These are phyloP conservation scores for Macrobrachium nipponense DNA, from an alignment of 1,140 invertebrate species.

Conservation along the genomic window DNA sequence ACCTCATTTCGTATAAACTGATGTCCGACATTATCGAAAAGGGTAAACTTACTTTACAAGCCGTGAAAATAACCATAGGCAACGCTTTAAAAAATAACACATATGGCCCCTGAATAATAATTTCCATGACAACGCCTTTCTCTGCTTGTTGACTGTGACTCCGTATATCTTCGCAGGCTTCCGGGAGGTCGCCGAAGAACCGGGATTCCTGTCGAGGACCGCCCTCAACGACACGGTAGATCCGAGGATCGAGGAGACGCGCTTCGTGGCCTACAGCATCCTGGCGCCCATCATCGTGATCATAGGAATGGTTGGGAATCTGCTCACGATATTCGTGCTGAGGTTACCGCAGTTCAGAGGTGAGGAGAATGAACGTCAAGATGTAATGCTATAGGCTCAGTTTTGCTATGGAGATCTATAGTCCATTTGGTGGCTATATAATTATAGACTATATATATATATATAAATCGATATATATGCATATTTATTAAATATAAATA, in stretches of 20 bases:
- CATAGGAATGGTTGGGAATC: conserved; percentile 65
- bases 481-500: too few relatives aligned
- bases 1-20: too few relatives aligned
- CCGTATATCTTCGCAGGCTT: neutral
- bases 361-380: neutral
- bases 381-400: too few relatives aligned
- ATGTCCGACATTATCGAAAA: too few relatives aligned
- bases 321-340: conserved; percentile 65
- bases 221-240: neutral
- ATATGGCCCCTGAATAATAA: too few relatives aligned
- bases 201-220: neutral
- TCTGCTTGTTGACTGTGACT: too few relatives aligned
- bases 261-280: conserved; percentile 65
- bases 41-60: too few relatives aligned
- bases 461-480: too few relatives aligned
- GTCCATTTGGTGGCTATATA: neutral
- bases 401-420: too few relatives aligned
- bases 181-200: neutral
- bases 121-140: too few relatives aligned
- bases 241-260: neutral
- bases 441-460: neutral
- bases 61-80: too few relatives aligned
- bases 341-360: conserved; percentile 65
- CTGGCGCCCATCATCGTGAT: conserved; percentile 65
- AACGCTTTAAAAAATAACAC: too few relatives aligned